Base-by-base conservation (phyloP, 2,888 invertebrate species). In the Priocnemis perturbator region DNA sequence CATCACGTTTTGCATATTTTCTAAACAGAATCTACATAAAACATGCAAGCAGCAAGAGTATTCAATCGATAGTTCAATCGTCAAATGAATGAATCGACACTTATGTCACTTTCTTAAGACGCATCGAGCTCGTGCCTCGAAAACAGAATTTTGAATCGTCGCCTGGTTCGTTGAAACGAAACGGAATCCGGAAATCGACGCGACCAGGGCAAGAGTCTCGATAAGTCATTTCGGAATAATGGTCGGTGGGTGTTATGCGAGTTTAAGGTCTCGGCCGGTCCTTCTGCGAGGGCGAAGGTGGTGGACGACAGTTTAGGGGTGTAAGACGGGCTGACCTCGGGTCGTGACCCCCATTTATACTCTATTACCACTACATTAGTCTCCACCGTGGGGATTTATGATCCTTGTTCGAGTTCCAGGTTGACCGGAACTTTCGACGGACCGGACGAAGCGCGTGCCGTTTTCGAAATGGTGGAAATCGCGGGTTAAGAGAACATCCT, bases 291-390 rank as follows among this genome's bases (percentile, higher is more conserved):
- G 85, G 83, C 83, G 83, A 83, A 85, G 85, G 85, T 84, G 83
- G 82, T 83, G 85, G 84, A 86, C 86, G 87, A 86, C 87, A 86
- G 84, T 87, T 87, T 86, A 86, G 85, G 85, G 86, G 85, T 83
- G 83, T 87, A 88, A 88, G 88, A 88, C 85, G 84, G 84, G 83
- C 85, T 87, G 87, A 88, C 88, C 88, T 82, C 85, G 83, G 86
- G 85, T 85, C 86, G 80, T 83, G 85, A 87, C 87, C 88, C 86
- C 88, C 87, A 88, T 88, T 89, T 88, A 88, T 88, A 88, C 87
- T 87, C 88, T 88, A 88, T 88, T 88, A 88, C 87, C 88, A 89
- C 88, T 88, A 87, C 87, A 89, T 89, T 88, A 88, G 87, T 88
- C 88, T 86, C 79, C 77, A 80, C 85, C 81, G 74, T 78, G 72